Evolutionary conservation across 2,797 vertebrate species (phyloP), one percentile per base, ranked within the genome.

Genomic region (Apogon hyalosoma): DNA sequence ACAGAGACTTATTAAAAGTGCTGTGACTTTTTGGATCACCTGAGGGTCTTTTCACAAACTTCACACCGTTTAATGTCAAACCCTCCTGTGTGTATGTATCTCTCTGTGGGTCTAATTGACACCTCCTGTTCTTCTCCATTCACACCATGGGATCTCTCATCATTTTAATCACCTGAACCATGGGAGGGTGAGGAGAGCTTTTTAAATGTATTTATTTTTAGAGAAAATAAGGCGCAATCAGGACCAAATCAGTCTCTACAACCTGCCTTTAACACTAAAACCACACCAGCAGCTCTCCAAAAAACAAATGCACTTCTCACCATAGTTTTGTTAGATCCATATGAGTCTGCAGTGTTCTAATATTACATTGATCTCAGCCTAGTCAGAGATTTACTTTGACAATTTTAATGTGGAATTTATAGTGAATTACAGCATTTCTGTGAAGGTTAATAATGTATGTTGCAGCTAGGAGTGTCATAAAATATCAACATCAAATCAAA

Each of bases 81-180:
- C 16, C 45, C 51, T 63, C 36, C 10, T 16, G 6, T 0, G 33
- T 46, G 0, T 42, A 9, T 50, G 28, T 47, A 31, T 53, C 45
- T 58, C 3, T 41, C 18, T 46, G 53, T 64, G 65, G 53, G 46
- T 68, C 42, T 70, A 74, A 79, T 56, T 63, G 48, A 41, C 74
- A 43, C 72, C 63, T 60, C 50, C 73, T 74, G 63, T 67, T 63
- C 69, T 63, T 41, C 38, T 67, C 46, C 74, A 19, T 55, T 49
- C 47, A 40, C 75, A 46, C 54, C 63, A 40, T 33, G 65, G 57
- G 70, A 61, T 67, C 46, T 18, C 61, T 83, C 53, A 77, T 74
- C 59, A 41, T 66, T 81, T 79, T 80, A 85, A 87, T 87, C 78
- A 75, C 71, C 63, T 59, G 62, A 79, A 66, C 76, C 51, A 68